Evolutionary conservation across 2,113 vertebrate species (phyloP).

Genomic region (Polypterus senegalus): DNA sequence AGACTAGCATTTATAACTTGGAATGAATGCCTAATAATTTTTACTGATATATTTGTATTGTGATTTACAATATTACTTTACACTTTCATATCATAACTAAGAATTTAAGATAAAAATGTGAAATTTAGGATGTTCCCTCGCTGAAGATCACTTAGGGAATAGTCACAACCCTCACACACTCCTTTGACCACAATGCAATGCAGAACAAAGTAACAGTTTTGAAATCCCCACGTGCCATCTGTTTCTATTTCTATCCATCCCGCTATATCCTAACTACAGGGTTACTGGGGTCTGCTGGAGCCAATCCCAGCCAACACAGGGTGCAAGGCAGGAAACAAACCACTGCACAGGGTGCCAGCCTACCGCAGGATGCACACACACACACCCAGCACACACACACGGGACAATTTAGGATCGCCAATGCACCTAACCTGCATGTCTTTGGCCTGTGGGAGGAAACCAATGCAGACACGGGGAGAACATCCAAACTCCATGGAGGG

Average conservation of each 20-base stretch:
- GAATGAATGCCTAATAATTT: slow-evolving; percentile 80
- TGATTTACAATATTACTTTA: slow-evolving; percentile 56
- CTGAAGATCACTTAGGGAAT: slow-evolving; percentile 48
- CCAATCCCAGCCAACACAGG: too few species aligned
- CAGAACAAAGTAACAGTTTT: slow-evolving; percentile 64
- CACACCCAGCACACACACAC: too few species aligned
- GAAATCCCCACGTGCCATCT: slow-evolving; percentile 61
- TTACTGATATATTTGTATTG: slow-evolving; percentile 47
- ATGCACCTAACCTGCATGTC: too few species aligned
- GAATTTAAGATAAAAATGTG: slow-evolving; percentile 68
- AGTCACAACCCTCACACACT: slow-evolving; percentile 59
- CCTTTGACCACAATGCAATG: slow-evolving; percentile 55
- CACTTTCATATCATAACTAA: slow-evolving; percentile 64
- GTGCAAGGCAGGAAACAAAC: too few species aligned
- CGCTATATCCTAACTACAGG: too few species aligned
- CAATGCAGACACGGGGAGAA: too few species aligned
- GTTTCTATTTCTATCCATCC: slow-evolving; percentile 7
- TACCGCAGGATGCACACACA: too few species aligned
- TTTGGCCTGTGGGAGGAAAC: too few species aligned
- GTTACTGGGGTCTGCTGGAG: too few species aligned
- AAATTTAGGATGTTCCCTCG: slow-evolving; percentile 66
- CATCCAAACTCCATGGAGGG: too few species aligned
- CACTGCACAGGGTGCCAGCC: too few species aligned
- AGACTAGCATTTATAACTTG: slow-evolving; percentile 98
- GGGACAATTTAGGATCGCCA: too few species aligned